phyloP scores from a whole-genome alignment of 2,113 vertebrate species.

The Psilopogon haemacephalus region DNA sequence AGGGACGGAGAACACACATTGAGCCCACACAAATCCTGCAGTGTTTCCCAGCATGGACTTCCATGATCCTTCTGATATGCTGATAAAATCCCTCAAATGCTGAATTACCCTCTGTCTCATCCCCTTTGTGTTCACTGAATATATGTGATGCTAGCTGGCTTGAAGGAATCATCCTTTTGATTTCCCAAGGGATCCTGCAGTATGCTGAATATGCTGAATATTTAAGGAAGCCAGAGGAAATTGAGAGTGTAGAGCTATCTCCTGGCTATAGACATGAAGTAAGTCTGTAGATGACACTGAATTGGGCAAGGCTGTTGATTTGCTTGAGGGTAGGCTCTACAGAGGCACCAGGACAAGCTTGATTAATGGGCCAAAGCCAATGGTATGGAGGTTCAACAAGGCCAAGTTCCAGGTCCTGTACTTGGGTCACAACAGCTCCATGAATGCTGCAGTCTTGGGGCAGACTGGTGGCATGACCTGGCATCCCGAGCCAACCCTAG shows the following conservation, averaged over 20 bases:
- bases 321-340: too few species aligned
- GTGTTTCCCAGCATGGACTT: not conserved
- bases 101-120: not conserved
- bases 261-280: not conserved
- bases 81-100: not conserved
- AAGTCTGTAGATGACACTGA: too few species aligned
- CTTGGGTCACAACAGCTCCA: too few species aligned
- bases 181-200: slow-evolving; percentile 43
- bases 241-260: not conserved
- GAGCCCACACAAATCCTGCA: not conserved
- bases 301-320: too few species aligned
- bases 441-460: too few species aligned
- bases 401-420: too few species aligned
- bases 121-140: slow-evolving; percentile 15
- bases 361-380: too few species aligned
- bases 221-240: slow-evolving; percentile 15
- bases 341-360: too few species aligned
- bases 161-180: slow-evolving; percentile 50
- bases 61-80: not conserved
- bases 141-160: slow-evolving; percentile 28
- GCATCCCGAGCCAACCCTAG: too few species aligned
- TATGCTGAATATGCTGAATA: not conserved
- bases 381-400: too few species aligned
- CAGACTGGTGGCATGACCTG: too few species aligned
- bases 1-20: not conserved